Evolutionary conservation across 2,888 invertebrate species (phyloP), one percentile per base, ranked within the genome.

Genomic region (Scaptodrosophila latifasciaeformis): DNA sequence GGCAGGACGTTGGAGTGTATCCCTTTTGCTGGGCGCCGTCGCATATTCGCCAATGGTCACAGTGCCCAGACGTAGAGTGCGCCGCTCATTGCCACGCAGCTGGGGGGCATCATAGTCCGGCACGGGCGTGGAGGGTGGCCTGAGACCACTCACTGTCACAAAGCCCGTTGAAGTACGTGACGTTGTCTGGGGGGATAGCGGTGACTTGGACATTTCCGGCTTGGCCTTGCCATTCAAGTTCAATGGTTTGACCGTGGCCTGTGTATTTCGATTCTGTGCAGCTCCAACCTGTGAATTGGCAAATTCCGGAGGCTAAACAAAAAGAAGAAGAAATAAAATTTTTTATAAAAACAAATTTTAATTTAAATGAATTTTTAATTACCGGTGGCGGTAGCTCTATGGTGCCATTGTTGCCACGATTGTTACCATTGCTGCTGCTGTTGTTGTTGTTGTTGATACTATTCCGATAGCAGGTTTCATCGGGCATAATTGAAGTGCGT

Each of bases 31-130:
- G 18, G 88, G 85, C 30, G 86, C 85, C 12, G 89, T 90, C 3
- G 3, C 17, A 78, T 92, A 92, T 83, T 92, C 92, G 0, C 91
- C 92, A 53, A 92, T 92, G 2, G 91, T 92, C 4, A 92, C 91
- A 0, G 91, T 90, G n/a, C 92, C 90, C 60, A 90, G 61, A 84
- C 90, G 44, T 87, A 89, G 48, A 86, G 89, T 82, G 86, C 89
- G 62, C 89, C 88, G 82, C 92, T 93, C 82, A 2, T 30, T 35
- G 52, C 5, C 37, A 49, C n/a, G 65, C 43, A 67, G 48, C 40
- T 67, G 70, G 3, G 63, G 64, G 46, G 65, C 65, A 42, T 81
- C 82, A 46, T 83, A 84, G 59, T 83, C 83, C 30, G 83, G 83
- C 51, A 67, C 72, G 2, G 83, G 83, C 27, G 79, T 71, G 13